Base-by-base conservation (phyloP, 2,113 vertebrate genomes). In the Felis chaus region DNA sequence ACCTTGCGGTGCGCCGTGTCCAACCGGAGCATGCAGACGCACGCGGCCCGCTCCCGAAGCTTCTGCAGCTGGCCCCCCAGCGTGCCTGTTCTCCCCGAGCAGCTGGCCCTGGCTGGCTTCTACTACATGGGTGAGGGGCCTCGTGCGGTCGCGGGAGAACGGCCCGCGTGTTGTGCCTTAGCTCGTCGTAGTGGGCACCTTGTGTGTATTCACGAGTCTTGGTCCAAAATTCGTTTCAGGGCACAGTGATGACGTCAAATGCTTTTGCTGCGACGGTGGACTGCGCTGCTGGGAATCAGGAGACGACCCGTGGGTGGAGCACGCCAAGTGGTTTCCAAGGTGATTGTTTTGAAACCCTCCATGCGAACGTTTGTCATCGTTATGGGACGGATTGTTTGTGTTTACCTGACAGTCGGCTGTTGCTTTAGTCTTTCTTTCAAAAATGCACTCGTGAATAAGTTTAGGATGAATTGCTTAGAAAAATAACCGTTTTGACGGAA, bases 301-400 rank as follows among this genome's bases (percentile, higher is more conserved):
- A 97, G 99, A 99, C 96, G 99, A 99, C 96, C 99, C 99, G 0
- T 99, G 99, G 99, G 99, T 99, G 83, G 99, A 99, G 95, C 99
- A 99, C 91, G 99, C 99, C 19, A 99, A 99, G 97, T 99, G 99
- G 99, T 99, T 99, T 99, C 99, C 99, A 94, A 99, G 99, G 99
- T 95, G 81, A 97, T 66, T 36, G 48, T 73, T 76, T 63, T 16
- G 53, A 89, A 84, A 91, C 66, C 97, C 50, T 84, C 50, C 71
- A 9, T 71, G 71, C 41, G 48, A 29, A 68, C 45, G 23, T 41
- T 61, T 79, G 8, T 53, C 27, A 31, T 36, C 50, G 31, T 45
- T 8, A 18, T 69, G 48, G 45, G 27, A 19, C 65, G 31, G 66
- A n/a, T 74, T 89, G 8, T 61, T 31, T 27, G 25, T 50, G 33